These are phyloP conservation scores for Coptodon bakossiorum DNA, from an alignment of 2,113 vertebrate genomes.

Conservation along the genomic window DNA sequence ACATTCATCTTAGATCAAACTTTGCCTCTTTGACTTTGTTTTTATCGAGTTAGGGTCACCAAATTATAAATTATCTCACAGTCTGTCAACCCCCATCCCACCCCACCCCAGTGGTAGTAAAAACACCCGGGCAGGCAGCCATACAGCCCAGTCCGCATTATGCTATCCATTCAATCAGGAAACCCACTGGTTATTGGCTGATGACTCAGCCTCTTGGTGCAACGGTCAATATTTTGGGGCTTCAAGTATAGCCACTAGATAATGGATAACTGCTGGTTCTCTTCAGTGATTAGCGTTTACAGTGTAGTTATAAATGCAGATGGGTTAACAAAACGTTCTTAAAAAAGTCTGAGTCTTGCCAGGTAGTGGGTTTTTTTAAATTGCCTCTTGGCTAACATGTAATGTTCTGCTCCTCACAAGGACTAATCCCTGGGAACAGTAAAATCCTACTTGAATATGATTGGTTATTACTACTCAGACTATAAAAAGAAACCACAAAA, in stretches of 20 bases:
- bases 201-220: not conserved
- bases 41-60: not conserved
- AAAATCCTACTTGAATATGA: not conserved
- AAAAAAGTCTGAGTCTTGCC: not conserved
- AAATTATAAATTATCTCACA: not conserved
- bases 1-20: not conserved
- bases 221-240: not conserved
- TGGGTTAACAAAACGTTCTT: not conserved
- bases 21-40: not conserved
- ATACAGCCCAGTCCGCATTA: not conserved
- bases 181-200: not conserved
- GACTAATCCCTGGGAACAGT: not conserved
- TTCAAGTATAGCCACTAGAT: not conserved
- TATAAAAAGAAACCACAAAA: not conserved
- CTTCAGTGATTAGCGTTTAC: not conserved
- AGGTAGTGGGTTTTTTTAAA: fast-evolving
- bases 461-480: not conserved
- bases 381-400: not conserved
- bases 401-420: not conserved
- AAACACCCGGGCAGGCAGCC: not conserved
- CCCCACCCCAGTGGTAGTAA: not conserved
- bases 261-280: not conserved
- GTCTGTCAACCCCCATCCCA: not conserved
- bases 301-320: not conserved
- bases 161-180: not conserved